phyloP scores from a whole-genome alignment of 1,140 invertebrate genomes.

The Gonioctena quinquepunctata region DNA sequence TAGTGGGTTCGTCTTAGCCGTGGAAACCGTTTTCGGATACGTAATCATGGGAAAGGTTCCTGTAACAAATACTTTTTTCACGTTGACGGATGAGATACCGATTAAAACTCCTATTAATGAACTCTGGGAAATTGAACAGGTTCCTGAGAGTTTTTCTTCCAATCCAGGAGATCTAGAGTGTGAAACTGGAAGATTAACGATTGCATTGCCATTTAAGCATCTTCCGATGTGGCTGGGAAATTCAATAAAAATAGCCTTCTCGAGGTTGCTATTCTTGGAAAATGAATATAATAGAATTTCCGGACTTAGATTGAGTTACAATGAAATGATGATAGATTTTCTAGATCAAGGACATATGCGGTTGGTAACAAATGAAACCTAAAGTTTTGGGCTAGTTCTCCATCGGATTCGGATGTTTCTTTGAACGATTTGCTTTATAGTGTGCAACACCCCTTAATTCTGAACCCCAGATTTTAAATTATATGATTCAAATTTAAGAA shows the following conservation, averaged over 20 bases:
- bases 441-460: no score
- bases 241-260: not conserved
- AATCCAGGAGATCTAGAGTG: not conserved
- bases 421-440: no score
- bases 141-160: not conserved
- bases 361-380: no score
- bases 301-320: not conserved
- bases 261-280: not conserved
- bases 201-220: no score
- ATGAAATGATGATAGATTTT: not conserved
- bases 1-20: not conserved
- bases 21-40: not conserved
- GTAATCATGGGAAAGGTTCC: slow-evolving; percentile 3
- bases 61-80: not conserved
- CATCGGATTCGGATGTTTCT: no score
- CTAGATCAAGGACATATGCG: not conserved
- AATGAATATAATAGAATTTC: not conserved
- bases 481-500: no score
- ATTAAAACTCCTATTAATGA: not conserved
- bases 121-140: not conserved
- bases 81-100: not conserved
- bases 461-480: no score
- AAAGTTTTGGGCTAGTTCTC: no score
- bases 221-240: no score
- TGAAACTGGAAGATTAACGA: not conserved